Conservation (phyloP, 2,113 vertebrate genomes). For the Oryzias javanicus region DNA sequence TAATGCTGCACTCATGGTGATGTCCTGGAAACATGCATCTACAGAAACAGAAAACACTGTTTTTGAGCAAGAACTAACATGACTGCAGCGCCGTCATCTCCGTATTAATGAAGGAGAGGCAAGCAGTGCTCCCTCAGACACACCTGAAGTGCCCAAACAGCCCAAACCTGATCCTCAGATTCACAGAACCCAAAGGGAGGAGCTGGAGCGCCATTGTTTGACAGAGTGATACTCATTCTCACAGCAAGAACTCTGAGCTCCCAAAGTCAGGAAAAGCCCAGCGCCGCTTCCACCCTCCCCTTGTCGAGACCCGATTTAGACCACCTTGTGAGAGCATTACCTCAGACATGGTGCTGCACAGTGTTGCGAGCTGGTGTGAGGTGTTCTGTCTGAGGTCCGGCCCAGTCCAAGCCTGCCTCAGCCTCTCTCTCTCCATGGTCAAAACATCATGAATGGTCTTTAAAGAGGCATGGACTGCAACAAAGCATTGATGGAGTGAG, state of each 20-base stretch:
- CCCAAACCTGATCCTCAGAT: slow-evolving; percentile 66
- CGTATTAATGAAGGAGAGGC: background rate
- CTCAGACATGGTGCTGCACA: slow-evolving; percentile 76
- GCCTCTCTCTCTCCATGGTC: slow-evolving; percentile 70
- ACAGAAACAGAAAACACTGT: background rate
- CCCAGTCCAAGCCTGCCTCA: slow-evolving; percentile 73
- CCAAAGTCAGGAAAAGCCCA: background rate
- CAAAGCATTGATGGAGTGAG: background rate
- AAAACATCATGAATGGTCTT: slow-evolving; percentile 72
- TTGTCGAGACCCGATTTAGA: background rate
- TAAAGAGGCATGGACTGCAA: slow-evolving; percentile 73
- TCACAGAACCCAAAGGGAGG: slow-evolving; percentile 23
- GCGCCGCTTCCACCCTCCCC: background rate
- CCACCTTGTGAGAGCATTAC: slow-evolving; percentile 36
- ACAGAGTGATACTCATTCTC: slow-evolving; percentile 7
- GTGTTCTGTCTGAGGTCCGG: slow-evolving; percentile 70
- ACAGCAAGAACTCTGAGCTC: too few relatives aligned
- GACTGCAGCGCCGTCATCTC: background rate
- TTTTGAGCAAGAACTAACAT: slow-evolving; percentile 1
- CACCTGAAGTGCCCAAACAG: slow-evolving; percentile 44
- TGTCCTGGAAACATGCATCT: background rate
- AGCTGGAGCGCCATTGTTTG: slow-evolving; percentile 26
- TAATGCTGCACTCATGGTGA: too few relatives aligned
- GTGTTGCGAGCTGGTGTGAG: slow-evolving; percentile 69
- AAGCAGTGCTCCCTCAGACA: slow-evolving; percentile 36